Conservation (phyloP, 2,797 vertebrate species). For the Botia kubotai region DNA sequence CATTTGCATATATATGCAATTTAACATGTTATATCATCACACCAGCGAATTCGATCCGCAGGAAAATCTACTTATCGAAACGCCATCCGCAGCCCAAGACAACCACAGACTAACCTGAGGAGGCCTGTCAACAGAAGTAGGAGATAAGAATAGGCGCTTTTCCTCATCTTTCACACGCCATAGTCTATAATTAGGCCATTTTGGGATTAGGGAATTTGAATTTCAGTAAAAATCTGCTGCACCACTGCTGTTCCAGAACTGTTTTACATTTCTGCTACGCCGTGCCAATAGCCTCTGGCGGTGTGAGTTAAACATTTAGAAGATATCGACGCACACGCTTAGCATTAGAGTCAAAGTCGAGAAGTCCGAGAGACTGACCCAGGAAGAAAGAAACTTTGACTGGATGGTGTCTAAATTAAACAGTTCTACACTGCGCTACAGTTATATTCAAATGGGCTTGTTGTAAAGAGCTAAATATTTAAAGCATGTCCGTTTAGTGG, state of each 20-base stretch:
- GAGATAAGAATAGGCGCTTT: slow-evolving; percentile 47
- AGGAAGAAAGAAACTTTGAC: slow-evolving; percentile 38
- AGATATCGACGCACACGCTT: slow-evolving; percentile 51
- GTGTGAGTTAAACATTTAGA: slow-evolving; percentile 59
- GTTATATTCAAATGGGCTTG: background rate
- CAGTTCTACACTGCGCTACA: background rate
- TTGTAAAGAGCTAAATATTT: background rate
- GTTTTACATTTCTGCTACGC: slow-evolving; percentile 61
- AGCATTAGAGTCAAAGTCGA: slow-evolving; percentile 17
- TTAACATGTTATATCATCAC: slow-evolving; percentile 39
- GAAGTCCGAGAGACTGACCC: slow-evolving; percentile 40
- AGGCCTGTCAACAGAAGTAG: slow-evolving; percentile 43
- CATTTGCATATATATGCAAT: slow-evolving; percentile 37
- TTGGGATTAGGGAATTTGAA: slow-evolving; percentile 62
- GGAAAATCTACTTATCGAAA: slow-evolving; percentile 46
- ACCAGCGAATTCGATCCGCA: slow-evolving; percentile 25
- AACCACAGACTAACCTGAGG: slow-evolving; percentile 38
- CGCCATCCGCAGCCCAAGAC: slow-evolving; percentile 30
- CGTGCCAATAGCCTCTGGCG: slow-evolving; percentile 48
- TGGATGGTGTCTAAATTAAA: background rate
- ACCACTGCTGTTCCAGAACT: slow-evolving; percentile 67
- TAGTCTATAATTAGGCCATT: slow-evolving; percentile 59
- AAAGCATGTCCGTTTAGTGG: background rate
- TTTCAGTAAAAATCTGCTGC: slow-evolving; percentile 66
- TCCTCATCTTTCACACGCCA: slow-evolving; percentile 40